Evolutionary conservation across 2,888 invertebrate species (phyloP), one percentile per base, ranked within the genome.

Genomic region (Caenorhabditis sp.): DNA sequence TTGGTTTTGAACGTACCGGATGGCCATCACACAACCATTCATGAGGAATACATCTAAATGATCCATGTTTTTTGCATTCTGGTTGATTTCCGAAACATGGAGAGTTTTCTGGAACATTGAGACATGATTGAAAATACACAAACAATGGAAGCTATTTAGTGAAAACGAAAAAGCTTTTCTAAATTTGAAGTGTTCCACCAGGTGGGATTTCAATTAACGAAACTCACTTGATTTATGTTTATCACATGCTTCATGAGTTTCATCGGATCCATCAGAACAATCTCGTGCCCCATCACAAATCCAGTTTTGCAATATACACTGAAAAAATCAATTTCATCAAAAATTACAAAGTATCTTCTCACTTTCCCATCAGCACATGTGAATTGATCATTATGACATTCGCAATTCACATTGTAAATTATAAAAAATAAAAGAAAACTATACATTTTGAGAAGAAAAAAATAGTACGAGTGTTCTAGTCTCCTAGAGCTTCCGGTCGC

Each of bases 1-100:
- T 31, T 59, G 21, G n/a, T n/a, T 25, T 31, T 56, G n/a, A 49
- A 56, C 57, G 27, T 63, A 70, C 74, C 36, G 70, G 75, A 59
- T 78, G 78, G 0, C 78, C 74, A 64, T 78, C 78, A 53, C 78
- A 78, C 2, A 78, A 56, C 78, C 78, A 78, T 58, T 74, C 69
- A 43, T 78, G 78, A 21, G 63, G 71, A n/a, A 78, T 78, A 25
- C 78, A 78, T 43, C 78, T 43, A 27, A 58, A 38, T 21, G 38
- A 38, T 4, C 78, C 78, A 27, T 69, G 71, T 25, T 74, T 68
- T 25, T 57, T 21, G 38, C 78, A 78, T 61, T 78, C 78, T n/a
- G 67, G 71, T 59, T 78, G 76, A 26, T 78, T 78, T 53, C 78
- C 78, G 20, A 74, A 76, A 52, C 78, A 78, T 0, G 67, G 52